Evolutionary conservation across 2,888 invertebrate genomes (phyloP).

Genomic region (Cephus pygmeus): DNA sequence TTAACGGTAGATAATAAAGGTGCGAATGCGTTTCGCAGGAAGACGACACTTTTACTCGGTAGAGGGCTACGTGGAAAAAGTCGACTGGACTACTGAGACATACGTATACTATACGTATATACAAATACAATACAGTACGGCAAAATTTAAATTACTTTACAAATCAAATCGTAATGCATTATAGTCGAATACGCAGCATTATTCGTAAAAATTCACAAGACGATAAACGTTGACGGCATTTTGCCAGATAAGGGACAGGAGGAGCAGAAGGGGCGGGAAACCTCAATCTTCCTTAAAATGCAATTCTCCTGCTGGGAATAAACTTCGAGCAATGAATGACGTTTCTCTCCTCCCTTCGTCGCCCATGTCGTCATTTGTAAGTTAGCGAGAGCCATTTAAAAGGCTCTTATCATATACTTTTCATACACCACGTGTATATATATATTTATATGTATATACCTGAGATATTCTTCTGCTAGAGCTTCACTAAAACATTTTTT

Average conservation of each 20-base stretch:
- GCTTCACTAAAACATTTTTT: too few relatives aligned
- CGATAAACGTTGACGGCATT: background rate
- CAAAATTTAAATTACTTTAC: too few relatives aligned
- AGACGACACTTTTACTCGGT: background rate
- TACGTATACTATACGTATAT: too few relatives aligned
- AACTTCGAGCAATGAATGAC: background rate
- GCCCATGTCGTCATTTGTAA: background rate
- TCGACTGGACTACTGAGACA: background rate
- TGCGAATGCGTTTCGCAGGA: background rate
- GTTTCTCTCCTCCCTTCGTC: background rate
- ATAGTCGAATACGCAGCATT: background rate
- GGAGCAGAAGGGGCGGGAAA: background rate
- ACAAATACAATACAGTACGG: too few relatives aligned
- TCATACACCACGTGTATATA: background rate
- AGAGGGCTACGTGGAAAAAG: background rate
- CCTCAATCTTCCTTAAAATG: slow-evolving; percentile 3
- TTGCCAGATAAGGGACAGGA: background rate
- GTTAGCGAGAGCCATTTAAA: background rate
- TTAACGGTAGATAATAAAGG: background rate
- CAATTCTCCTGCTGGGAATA: background rate
- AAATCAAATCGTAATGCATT: background rate
- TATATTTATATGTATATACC: too few relatives aligned
- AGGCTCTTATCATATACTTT: background rate
- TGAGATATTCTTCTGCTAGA: too few relatives aligned
- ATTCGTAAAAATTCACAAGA: background rate